Evolutionary conservation across 2,797 vertebrate species (phyloP).

Genomic region (Falco biarmicus): DNA sequence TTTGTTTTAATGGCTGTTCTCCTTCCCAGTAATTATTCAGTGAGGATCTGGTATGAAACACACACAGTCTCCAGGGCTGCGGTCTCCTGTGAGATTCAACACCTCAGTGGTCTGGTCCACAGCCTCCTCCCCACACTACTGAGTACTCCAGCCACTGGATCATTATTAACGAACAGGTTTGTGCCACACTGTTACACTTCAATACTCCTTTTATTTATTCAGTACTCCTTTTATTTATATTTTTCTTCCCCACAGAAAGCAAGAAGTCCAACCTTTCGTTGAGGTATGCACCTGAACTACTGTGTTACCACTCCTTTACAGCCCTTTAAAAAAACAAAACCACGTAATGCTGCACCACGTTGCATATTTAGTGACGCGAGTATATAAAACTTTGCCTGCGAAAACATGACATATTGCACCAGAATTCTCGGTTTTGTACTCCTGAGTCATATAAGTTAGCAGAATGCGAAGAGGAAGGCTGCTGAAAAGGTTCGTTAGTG

Average conservation of each 20-base stretch:
- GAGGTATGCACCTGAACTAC: not conserved
- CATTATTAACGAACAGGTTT: not conserved
- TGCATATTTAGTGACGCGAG: rapidly evolving
- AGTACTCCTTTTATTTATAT: not conserved
- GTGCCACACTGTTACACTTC: not conserved
- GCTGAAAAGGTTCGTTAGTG: not conserved
- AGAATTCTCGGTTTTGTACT: not conserved
- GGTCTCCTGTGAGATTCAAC: not conserved
- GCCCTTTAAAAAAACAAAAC: not conserved
- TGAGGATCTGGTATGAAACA: not conserved
- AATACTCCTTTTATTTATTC: not conserved
- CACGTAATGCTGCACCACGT: not conserved
- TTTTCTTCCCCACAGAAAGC: not conserved
- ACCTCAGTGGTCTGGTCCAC: not conserved
- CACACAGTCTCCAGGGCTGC: not conserved
- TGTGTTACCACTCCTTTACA: not conserved
- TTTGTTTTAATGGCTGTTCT: not conserved
- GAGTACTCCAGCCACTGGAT: not conserved
- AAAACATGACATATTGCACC: not conserved
- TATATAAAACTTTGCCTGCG: not conserved
- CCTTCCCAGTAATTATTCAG: not conserved
- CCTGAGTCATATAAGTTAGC: not conserved
- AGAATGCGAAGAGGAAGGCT: not conserved
- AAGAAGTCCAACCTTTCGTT: not conserved
- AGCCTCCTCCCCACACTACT: not conserved